Evolutionary conservation across 2,797 vertebrate species (phyloP).

Genomic region (Toxotes lorentzi): DNA sequence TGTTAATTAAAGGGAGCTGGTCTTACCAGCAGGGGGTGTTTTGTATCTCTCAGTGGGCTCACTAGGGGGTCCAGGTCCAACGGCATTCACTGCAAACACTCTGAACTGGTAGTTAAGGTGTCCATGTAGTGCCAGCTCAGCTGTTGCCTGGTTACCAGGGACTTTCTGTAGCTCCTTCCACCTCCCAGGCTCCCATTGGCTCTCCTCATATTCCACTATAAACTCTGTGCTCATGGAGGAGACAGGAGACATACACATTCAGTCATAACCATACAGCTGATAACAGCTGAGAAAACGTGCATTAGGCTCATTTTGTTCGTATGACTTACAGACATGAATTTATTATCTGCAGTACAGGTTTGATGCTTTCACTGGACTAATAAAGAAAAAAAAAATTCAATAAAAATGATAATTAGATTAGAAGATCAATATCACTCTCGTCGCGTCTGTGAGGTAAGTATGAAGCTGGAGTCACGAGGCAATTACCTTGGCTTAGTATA

Average conservation of each 20-base stretch:
- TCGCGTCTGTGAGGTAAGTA: background rate
- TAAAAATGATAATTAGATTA: constrained; percentile 1
- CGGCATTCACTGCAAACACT: constrained; percentile 88
- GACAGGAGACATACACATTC: constrained; percentile 34
- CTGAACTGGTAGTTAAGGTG: constrained; percentile 93
- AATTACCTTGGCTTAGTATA: background rate
- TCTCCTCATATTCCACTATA: constrained; percentile 92
- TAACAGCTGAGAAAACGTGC: background rate
- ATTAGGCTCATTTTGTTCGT: background rate
- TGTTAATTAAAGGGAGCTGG: constrained; percentile 45
- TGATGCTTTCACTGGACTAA: background rate
- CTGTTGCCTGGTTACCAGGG: constrained; percentile 84
- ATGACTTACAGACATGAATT: background rate
- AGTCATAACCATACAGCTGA: constrained; percentile 8
- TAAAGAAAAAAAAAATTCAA: constrained; percentile 1
- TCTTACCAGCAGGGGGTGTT: constrained; percentile 90
- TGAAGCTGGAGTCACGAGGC: background rate
- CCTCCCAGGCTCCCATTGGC: constrained; percentile 85
- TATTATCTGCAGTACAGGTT: background rate
- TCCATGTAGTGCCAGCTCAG: constrained; percentile 84
- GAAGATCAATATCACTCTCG: background rate
- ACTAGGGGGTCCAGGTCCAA: constrained; percentile 91
- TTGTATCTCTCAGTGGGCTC: constrained; percentile 85
- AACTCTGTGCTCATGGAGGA: constrained; percentile 84
- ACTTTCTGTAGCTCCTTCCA: constrained; percentile 89